phyloP scores from a whole-genome alignment of 2,888 invertebrate species.

The Meiosimyza platycephala region DNA sequence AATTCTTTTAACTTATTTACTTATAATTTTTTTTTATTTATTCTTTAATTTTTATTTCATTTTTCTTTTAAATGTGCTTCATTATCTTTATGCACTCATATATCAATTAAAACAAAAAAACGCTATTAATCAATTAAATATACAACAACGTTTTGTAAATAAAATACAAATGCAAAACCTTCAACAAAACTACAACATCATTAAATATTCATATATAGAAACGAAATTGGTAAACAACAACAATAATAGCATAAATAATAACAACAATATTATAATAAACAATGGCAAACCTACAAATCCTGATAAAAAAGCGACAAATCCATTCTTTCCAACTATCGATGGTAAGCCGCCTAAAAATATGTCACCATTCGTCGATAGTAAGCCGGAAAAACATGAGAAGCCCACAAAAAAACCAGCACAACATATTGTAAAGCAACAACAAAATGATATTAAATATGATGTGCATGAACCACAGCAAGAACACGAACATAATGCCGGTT shows the following conservation, averaged over 20 bases:
- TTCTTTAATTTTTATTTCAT: slow-evolving; percentile 38
- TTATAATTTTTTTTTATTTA: slow-evolving; percentile 32
- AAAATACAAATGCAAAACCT: slow-evolving; percentile 47
- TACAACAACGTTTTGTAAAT: slow-evolving; percentile 59
- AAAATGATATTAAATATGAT: slow-evolving; percentile 63
- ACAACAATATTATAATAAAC: slow-evolving; percentile 39
- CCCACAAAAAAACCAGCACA: slow-evolving; percentile 56
- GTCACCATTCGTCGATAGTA: slow-evolving; percentile 45
- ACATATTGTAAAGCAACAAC: slow-evolving; percentile 49
- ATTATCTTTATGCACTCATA: slow-evolving; percentile 49
- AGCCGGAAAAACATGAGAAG: slow-evolving; percentile 52
- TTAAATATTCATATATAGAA: slow-evolving; percentile 28
- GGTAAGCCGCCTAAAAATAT: slow-evolving; percentile 62
- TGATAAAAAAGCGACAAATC: slow-evolving; percentile 54
- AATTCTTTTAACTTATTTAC: slow-evolving; percentile 17
- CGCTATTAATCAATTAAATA: slow-evolving; percentile 40
- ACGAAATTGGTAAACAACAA: slow-evolving; percentile 42
- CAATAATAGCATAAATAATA: slow-evolving; percentile 43
- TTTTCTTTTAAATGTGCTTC: slow-evolving; percentile 44
- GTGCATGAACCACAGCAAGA: slow-evolving; percentile 59
- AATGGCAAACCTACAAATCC: slow-evolving; percentile 45
- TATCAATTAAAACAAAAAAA: slow-evolving; percentile 40
- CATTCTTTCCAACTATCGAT: slow-evolving; percentile 66
- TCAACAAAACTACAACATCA: slow-evolving; percentile 51
- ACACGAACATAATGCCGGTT: slow-evolving; percentile 45